A percentile compares a stretch with the other conserved stretches of the same genome.
Evolutionary conservation across 2,888 invertebrate genomes (phyloP).

Genomic region (Temnothorax rugatulus): DNA sequence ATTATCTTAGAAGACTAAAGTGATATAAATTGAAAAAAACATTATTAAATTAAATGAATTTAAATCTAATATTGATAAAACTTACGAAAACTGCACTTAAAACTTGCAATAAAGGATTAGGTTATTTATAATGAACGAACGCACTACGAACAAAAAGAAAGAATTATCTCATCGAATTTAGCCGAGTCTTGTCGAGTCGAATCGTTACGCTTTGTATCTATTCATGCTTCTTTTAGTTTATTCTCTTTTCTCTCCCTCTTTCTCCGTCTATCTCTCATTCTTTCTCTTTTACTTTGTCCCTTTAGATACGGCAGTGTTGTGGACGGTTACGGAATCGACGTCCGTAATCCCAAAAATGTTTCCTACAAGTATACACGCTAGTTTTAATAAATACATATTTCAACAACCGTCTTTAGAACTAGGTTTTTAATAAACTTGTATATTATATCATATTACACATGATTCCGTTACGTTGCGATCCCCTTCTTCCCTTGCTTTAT

Average conservation of each 20-base stretch:
- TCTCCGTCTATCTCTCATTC: slow-evolving; percentile 20
- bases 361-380: slow-evolving; percentile 85
- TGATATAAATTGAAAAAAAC: too few species aligned
- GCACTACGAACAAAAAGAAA: slow-evolving; percentile 7
- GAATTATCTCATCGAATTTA: slow-evolving; percentile 6
- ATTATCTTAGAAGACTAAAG: background rate
- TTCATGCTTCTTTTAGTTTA: slow-evolving; percentile 15
- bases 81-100: background rate
- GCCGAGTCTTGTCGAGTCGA: slow-evolving; percentile 22
- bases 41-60: background rate
- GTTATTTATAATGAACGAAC: background rate
- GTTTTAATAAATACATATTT: slow-evolving; percentile 84
- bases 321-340: slow-evolving; percentile 84
- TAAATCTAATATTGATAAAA: background rate
- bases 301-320: slow-evolving; percentile 84
- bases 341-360: slow-evolving; percentile 84
- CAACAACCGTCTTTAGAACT: slow-evolving; percentile 84
- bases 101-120: slow-evolving; percentile 36
- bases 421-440: slow-evolving; percentile 79
- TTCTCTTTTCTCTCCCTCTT: slow-evolving; percentile 5
- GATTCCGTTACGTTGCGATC: slow-evolving; percentile 76
- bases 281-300: slow-evolving; percentile 55
- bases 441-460: slow-evolving; percentile 69
- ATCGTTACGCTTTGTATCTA: slow-evolving; percentile 33
- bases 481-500: slow-evolving; percentile 14